Percentiles rank a stretch among this genome's conserved stretches.
These are phyloP conservation scores for Coregonus ussuriensis DNA, from an alignment of 2,797 vertebrate genomes.

Conservation along the genomic window DNA sequence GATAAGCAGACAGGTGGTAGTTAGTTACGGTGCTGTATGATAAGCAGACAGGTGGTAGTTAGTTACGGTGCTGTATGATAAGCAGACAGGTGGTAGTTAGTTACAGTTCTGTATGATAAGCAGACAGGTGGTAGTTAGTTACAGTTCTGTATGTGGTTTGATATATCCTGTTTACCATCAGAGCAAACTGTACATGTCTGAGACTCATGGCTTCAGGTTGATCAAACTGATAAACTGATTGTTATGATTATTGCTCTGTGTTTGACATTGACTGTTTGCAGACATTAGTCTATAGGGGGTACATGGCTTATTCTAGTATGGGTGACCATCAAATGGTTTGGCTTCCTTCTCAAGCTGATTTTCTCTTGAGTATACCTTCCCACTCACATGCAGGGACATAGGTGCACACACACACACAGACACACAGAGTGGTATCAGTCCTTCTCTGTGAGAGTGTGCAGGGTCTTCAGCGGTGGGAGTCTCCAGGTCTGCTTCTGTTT, in stretches of 20 bases:
- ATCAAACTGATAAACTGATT: slow-evolving; percentile 55
- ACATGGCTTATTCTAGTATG: slow-evolving; percentile 60
- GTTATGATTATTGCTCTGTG: slow-evolving; percentile 73
- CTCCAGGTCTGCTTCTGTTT: slow-evolving; percentile 23
- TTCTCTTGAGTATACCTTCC: neutral
- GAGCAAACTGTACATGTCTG: slow-evolving; percentile 48
- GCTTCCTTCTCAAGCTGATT: neutral
- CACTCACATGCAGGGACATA: neutral
- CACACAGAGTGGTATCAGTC: neutral
- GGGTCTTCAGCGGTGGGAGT: neutral
- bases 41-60: too few species aligned
- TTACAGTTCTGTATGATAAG: neutral
- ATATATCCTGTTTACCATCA: slow-evolving; percentile 57
- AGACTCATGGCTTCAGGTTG: slow-evolving; percentile 49
- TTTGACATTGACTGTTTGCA: slow-evolving; percentile 60
- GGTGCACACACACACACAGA: neutral
- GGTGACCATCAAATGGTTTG: slow-evolving; percentile 36
- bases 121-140: slow-evolving; percentile 30
- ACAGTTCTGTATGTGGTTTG: slow-evolving; percentile 40
- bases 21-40: neutral
- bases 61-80: too few species aligned
- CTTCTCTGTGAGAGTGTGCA: neutral
- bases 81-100: too few species aligned
- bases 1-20: slow-evolving; percentile 22
- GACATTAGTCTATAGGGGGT: slow-evolving; percentile 62